These are phyloP conservation scores for Scaptomyza flava DNA, from an alignment of 2,888 invertebrate species.

Conservation along the genomic window DNA sequence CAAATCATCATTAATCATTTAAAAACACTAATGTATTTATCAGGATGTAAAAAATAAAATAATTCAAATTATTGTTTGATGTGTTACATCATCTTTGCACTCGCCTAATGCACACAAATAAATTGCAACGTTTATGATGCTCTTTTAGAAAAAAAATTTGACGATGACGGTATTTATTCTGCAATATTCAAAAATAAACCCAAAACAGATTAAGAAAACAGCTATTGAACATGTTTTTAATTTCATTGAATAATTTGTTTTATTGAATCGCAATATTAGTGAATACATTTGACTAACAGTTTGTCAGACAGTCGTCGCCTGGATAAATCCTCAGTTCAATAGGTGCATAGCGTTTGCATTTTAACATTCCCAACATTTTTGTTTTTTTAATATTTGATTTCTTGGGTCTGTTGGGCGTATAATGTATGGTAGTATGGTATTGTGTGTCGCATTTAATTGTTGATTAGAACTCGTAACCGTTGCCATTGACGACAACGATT, in stretches of 20 bases:
- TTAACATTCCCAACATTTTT: conserved; percentile 32
- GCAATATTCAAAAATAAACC: neutral
- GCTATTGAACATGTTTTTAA: neutral
- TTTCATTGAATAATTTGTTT: conserved; percentile 64
- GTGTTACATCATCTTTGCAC: conserved; percentile 31
- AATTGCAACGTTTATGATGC: neutral
- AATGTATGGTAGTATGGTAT: conserved; percentile 10
- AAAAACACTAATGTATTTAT: too few species aligned
- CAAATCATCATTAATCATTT: too few species aligned
- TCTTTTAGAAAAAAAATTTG: neutral
- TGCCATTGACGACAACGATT: conserved; percentile 68
- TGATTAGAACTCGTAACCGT: conserved; percentile 66
- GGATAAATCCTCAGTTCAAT: conserved; percentile 60
- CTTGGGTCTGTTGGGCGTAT: conserved; percentile 11
- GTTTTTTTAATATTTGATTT: conserved; percentile 12
- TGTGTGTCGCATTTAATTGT: conserved; percentile 44
- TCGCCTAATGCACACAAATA: neutral
- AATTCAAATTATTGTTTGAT: neutral
- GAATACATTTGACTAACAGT: conserved; percentile 73
- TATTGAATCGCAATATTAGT: conserved; percentile 74
- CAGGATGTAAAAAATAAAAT: neutral
- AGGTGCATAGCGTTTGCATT: conserved; percentile 43
- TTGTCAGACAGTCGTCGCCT: conserved; percentile 59
- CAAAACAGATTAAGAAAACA: conserved; percentile 10
- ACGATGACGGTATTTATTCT: too few species aligned